Evolutionary conservation across 1,140 invertebrate genomes (phyloP), one percentile per base, ranked within the genome.

Genomic region (Brevipalpus yothersi): DNA sequence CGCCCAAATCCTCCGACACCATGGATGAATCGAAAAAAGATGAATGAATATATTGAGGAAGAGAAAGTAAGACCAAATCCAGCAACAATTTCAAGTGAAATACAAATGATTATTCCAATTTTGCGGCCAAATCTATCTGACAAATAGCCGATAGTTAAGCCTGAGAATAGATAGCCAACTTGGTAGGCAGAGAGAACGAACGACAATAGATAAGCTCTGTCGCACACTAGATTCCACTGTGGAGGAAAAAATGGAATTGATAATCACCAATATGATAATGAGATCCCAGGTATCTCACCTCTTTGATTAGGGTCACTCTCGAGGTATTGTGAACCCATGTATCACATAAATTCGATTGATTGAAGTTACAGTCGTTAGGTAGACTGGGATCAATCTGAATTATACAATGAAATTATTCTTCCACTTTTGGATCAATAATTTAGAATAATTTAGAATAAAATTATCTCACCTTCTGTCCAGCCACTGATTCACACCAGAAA

Each of bases 61-160:
- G 56, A 53, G 47, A 64, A 61, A 39, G 15, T 12, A 9, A 13
- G 47, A 23, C 13, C 41, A 55, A 63, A 40, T 49, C 42, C 54
- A 41, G 45, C 13, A 1, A 56, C 15, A 45, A 62, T 23, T 58
- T 51, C 53, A 21, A 63, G 31, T 17, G 21, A 41, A 39, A 54
- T n/a, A 64, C 49, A 65, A 61, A 67, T 12, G 63, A 61, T 41
- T 60, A 61, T 3, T 62, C 65, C 62, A 15, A 40, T 19, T 23
- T 19, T n/a, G 21, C 62, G 43, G 4, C 62, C 66, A 69, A 68
- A 80, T 73, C 82, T 87, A 69, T 90, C 86, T 1, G 84, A 83
- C 55, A 88, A 69, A 62, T 80, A 77, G n/a, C 84, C 83, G 67
- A 88, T 83, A 41, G 83, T 70, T 42, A 86, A 77, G 53, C 19